Evolutionary conservation across 2,888 invertebrate species (phyloP), one percentile per base, ranked within the genome.

Genomic region (Lissocephala sabroskyi): DNA sequence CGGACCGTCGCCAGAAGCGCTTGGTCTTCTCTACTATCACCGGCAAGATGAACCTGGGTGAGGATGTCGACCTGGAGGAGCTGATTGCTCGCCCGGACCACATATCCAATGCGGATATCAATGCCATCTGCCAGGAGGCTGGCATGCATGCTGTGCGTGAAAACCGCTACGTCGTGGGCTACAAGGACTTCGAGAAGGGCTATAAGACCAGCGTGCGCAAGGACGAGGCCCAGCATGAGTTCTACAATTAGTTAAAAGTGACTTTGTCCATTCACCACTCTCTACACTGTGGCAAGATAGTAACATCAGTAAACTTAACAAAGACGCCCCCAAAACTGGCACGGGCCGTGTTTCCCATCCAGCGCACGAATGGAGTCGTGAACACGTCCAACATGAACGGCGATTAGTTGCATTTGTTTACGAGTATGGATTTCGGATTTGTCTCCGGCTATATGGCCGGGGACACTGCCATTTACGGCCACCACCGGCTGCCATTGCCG

Each of bases 71-170:
- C 84, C 86, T 99, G 45, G 99, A 99, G 82, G 99, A 99, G 86
- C 97, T 96, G 83, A 97, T 99, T 2, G 97, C 98, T 7, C 89
- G 99, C 19, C 98, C 99, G 1, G 99, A 99, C 84, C 94, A 96
- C 85, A 98, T 99, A 78, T 98, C 97, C 36, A 98, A 98, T 41
- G 99, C 99, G 16, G 99, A 99, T 81, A 98, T 99, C 76, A 99
- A 99, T 86, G 98, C 98, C 33, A 99, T 99, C 82, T 98, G 98
- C 81, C 99, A 99, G 86, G 99, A 99, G 88, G 99, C 99, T 53
- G 99, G 99, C 62, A 99, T 99, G 99, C 98, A 99, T 82, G 99
- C 99, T 2, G 98, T 99, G 0, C 87, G 99, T 46, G 99, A 99
- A 85, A 99, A 99, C 87, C 92, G 99, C 76, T 88, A 99, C 85